A percentile compares a stretch with the other conserved stretches of the same genome.
Evolutionary conservation across 2,888 invertebrate species (phyloP).

Genomic region (Conops quadrifasciatus): DNA sequence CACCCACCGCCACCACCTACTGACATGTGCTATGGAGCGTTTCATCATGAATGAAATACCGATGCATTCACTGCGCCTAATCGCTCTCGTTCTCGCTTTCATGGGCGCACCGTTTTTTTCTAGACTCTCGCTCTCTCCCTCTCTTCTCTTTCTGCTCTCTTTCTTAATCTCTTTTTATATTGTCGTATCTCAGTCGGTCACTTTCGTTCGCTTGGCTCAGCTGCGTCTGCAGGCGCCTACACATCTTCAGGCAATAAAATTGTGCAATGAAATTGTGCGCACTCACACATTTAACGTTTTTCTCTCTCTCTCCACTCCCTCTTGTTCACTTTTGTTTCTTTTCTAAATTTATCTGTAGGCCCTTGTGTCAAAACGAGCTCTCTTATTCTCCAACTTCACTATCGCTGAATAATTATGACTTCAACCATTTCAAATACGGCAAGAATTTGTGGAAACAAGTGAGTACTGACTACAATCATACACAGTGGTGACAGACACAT

Average conservation of each 20-base stretch:
- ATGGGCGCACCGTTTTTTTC: neutral
- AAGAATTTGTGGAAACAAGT: conserved; percentile 34
- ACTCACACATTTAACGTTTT: neutral
- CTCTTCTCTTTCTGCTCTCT: neutral
- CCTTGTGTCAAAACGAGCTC: neutral
- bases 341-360: neutral
- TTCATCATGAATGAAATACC: conserved; percentile 37
- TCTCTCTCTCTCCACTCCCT: neutral
- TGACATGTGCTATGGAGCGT: conserved; percentile 6
- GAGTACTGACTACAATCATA: neutral
- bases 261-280: neutral
- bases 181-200: neutral
- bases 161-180: neutral
- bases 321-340: neutral
- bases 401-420: neutral
- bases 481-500: neutral
- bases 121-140: neutral
- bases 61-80: conserved; percentile 34
- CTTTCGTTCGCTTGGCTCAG: neutral
- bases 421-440: conserved; percentile 11
- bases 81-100: neutral
- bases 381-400: neutral
- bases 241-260: too few species aligned
- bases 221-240: too few species aligned
- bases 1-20: neutral